Percentiles rank a stretch among this genome's conserved stretches.
phyloP scores from a whole-genome alignment of 1,140 invertebrate genomes.

The Ceratitis capitata region DNA sequence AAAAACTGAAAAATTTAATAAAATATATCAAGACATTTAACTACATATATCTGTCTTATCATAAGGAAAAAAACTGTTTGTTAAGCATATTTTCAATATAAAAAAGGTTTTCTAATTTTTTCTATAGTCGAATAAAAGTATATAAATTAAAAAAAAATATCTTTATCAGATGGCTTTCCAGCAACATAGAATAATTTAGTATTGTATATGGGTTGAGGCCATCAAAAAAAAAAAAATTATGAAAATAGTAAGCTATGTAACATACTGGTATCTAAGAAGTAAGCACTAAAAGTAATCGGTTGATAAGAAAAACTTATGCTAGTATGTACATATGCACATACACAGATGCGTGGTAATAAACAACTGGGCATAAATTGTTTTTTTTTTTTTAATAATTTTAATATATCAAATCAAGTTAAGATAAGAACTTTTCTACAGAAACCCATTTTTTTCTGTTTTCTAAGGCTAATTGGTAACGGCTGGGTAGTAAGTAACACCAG shows the following conservation, averaged over 20 bases:
- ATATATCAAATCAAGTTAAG: conserved; percentile 18
- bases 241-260: background rate
- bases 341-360: background rate
- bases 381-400: background rate
- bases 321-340: background rate
- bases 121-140: background rate
- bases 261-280: background rate
- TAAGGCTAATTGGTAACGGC: background rate
- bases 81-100: too few relatives aligned
- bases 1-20: too few relatives aligned
- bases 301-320: background rate
- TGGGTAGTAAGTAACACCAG: too few relatives aligned
- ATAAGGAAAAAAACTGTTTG: too few relatives aligned
- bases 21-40: too few relatives aligned
- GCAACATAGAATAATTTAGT: background rate
- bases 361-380: background rate
- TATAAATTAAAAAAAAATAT: background rate
- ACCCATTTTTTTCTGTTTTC: background rate
- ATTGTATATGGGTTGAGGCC: background rate
- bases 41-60: too few relatives aligned
- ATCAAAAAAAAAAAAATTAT: background rate
- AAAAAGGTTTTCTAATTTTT: background rate
- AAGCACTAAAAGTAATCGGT: background rate
- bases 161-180: background rate
- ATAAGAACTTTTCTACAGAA: background rate